Base-by-base conservation (phyloP, 2,797 vertebrate species). In the Paratrypauchen microcephalus region DNA sequence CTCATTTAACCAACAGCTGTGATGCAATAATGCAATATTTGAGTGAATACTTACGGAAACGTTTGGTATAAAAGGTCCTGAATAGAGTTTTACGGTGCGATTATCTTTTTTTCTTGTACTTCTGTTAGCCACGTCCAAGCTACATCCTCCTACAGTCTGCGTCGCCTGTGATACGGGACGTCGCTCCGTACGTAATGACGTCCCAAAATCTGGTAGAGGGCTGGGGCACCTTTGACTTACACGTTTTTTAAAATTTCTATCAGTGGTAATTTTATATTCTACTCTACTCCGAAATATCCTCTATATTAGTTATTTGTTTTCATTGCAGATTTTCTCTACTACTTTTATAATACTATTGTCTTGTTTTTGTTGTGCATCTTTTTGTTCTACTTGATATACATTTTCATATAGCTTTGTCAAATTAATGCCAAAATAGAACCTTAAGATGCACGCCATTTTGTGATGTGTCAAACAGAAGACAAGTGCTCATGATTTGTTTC, bases 81-180 rank as follows among this genome's bases (percentile, higher is more conserved):
- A 15, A 28, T 28, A 69, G 66, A 15, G 41, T 45, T 69, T 84
- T 41, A 59, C 5, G 36, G 7, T 64, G 58, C 79, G 81, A 87
- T 83, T 70, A 69, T 15, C 45, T 61, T 74, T 84, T 73, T 58
- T 66, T 67, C 65, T 41, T 66, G 69, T 72, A 74, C 78, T 83
- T 78, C 75, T 80, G 72, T 60, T 60, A 88, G 86, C 85, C 85
- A 87, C 89, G 86, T 90, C 82, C 77, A 76, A 74, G 83, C 85
- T 87, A 90, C 89, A 88, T 89, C 88, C 83, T 89, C 88, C 83
- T 88, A 87, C 82, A 77, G 69, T 12, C 50, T 61, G 75, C 71
- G 80, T 75, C 69, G 69, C 61, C 16, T 4, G 28, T 54, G 23
- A 0, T 9, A 78, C 74, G 66, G 57, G 28, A 21, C 65, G 57